Percentiles rank a stretch among this genome's conserved stretches.
Conservation (phyloP, 2,888 invertebrate species). For the Meghimatium bilineatum region DNA sequence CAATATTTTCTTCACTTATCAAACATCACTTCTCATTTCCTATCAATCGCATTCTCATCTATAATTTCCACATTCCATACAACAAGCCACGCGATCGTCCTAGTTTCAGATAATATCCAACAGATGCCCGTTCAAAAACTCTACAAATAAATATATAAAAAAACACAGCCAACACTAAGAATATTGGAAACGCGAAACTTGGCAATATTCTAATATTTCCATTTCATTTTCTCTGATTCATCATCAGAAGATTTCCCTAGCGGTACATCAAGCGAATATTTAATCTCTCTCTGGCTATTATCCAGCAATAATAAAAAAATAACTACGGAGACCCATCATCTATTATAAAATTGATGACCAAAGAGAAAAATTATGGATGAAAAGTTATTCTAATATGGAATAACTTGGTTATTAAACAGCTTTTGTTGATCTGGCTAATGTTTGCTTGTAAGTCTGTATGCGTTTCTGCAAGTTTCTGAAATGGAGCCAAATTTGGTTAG, state of each 20-base stretch:
- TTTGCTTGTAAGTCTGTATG: neutral
- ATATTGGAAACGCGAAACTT: conserved; percentile 35
- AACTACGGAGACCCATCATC: conserved; percentile 21
- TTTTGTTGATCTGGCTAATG: neutral
- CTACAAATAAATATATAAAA: conserved; percentile 5
- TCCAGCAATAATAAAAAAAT: conserved; percentile 38
- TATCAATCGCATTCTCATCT: neutral
- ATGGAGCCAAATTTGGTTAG: too few species aligned
- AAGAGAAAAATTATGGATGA: neutral
- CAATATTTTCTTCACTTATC: neutral
- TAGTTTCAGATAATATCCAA: neutral
- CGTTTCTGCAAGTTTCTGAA: neutral
- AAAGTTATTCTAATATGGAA: conserved; percentile 21
- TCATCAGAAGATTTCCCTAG: conserved; percentile 38
- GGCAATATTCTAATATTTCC: conserved; percentile 45
- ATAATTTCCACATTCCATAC: neutral
- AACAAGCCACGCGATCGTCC: neutral
- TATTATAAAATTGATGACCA: conserved; percentile 7
- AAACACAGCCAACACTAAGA: conserved; percentile 20
- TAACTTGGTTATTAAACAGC: conserved; percentile 32
- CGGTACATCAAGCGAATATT: conserved; percentile 44
- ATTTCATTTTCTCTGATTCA: conserved; percentile 43
- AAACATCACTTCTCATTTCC: neutral
- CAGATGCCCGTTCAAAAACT: conserved; percentile 11
- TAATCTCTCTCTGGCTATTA: conserved; percentile 35